These are phyloP conservation scores for Drosophila lacteicornis DNA, from an alignment of 1,140 invertebrate genomes.

Conservation along the genomic window DNA sequence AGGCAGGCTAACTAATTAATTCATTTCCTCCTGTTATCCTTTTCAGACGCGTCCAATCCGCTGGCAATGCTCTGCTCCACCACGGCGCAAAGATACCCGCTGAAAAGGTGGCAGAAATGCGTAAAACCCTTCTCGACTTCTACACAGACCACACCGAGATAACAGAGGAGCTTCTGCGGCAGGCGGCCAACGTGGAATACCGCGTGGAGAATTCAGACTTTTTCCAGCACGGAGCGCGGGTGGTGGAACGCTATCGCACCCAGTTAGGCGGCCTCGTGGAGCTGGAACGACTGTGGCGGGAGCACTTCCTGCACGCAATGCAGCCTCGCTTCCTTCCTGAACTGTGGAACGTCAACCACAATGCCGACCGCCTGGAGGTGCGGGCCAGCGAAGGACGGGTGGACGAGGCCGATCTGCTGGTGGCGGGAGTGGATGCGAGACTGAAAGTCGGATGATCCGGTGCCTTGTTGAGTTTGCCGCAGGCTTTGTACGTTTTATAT, in stretches of 20 bases:
- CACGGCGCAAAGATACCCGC: conserved; percentile 86
- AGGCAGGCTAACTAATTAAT: no score
- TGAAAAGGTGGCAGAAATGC: conserved; percentile 86
- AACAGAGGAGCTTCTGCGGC: conserved; percentile 85
- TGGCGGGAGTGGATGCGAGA: conserved; percentile 78
- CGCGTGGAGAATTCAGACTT: conserved; percentile 86
- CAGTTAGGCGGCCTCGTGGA: conserved; percentile 87
- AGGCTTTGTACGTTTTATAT: conserved; percentile 56
- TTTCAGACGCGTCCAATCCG: conserved; percentile 87
- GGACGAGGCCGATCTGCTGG: conserved; percentile 84
- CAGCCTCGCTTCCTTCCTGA: conserved; percentile 89
- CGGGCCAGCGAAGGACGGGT: conserved; percentile 86
- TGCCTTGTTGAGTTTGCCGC: conserved; percentile 22
- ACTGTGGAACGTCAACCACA: conserved; percentile 92
- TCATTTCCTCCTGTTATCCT: background rate
- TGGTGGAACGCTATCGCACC: conserved; percentile 88
- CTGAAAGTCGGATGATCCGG: conserved; percentile 10
- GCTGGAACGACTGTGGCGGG: conserved; percentile 91
- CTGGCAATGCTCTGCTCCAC: conserved; percentile 88
- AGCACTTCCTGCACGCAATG: conserved; percentile 92
- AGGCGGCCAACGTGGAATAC: conserved; percentile 84
- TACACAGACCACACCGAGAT: conserved; percentile 85
- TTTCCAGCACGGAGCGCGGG: conserved; percentile 88
- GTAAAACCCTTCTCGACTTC: conserved; percentile 85
- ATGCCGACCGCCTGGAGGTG: conserved; percentile 86